These are phyloP conservation scores for Sandelia bainsii DNA, from an alignment of 2,797 vertebrate genomes.

Conservation along the genomic window DNA sequence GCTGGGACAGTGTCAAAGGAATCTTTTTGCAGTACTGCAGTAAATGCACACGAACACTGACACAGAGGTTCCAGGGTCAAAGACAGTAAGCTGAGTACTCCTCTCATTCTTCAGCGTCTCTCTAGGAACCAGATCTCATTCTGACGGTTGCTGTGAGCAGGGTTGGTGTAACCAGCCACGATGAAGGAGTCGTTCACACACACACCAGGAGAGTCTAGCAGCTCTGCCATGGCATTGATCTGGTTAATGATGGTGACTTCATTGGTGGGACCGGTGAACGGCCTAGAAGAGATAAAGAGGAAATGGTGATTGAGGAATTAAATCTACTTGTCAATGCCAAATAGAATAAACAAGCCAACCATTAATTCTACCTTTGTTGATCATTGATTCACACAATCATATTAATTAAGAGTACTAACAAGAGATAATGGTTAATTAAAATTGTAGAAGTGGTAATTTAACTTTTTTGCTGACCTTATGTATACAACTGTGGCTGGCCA, in stretches of 20 bases:
- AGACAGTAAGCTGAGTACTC: slow-evolving; percentile 5
- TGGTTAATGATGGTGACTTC: slow-evolving; percentile 88
- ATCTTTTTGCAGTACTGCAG: slow-evolving; percentile 33
- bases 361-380: neutral
- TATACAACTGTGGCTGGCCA: slow-evolving; percentile 89
- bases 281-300: slow-evolving; percentile 72
- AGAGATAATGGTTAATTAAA: neutral
- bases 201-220: slow-evolving; percentile 81
- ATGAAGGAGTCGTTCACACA: slow-evolving; percentile 87
- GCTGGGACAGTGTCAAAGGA: slow-evolving; percentile 59
- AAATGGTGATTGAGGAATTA: neutral
- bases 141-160: slow-evolving; percentile 85
- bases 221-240: slow-evolving; percentile 83
- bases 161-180: slow-evolving; percentile 91
- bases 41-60: too few relatives aligned
- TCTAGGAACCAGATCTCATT: slow-evolving; percentile 94
- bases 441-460: neutral
- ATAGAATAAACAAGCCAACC: neutral
- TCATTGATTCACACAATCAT: neutral
- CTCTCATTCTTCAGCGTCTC: slow-evolving; percentile 68
- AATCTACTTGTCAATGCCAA: neutral
- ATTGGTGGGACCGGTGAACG: slow-evolving; percentile 88
- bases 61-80: slow-evolving; percentile 25
- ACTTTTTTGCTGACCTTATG: slow-evolving; percentile 81
- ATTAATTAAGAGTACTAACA: neutral